Conservation (phyloP, 2,797 vertebrate genomes). For the Pteropus rufus region DNA sequence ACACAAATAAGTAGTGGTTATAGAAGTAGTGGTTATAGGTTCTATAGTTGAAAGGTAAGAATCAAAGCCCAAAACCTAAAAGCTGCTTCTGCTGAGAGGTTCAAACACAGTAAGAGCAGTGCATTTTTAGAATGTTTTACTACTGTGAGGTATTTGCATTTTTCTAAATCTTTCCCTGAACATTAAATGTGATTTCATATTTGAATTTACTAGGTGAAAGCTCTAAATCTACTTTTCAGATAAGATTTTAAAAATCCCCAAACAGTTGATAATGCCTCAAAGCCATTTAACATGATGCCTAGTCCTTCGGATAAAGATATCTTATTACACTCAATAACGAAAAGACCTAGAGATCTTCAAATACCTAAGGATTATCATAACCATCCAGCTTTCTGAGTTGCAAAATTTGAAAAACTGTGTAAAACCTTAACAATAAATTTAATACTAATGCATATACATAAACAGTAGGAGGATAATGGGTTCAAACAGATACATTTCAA, state of each 20-base stretch:
- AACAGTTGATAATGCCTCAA: conserved; percentile 41
- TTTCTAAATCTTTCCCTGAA: conserved; percentile 41
- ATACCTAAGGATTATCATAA: conserved; percentile 24
- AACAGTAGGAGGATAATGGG: neutral
- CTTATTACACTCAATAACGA: conserved; percentile 31
- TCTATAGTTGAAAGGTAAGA: neutral
- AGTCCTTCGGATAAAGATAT: conserved; percentile 32
- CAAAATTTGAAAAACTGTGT: neutral
- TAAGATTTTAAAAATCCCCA: conserved; percentile 15
- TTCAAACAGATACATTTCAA: neutral
- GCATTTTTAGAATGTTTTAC: neutral
- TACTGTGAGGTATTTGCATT: conserved; percentile 30
- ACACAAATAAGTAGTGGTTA: neutral
- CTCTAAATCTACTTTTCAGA: conserved; percentile 43
- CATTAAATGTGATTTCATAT: conserved; percentile 41
- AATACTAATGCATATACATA: neutral
- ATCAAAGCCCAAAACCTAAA: neutral
- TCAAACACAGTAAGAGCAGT: neutral
- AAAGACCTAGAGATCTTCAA: neutral
- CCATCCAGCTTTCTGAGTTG: neutral
- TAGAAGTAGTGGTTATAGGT: neutral
- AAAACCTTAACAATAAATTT: neutral
- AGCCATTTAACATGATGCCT: conserved; percentile 34
- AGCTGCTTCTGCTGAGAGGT: neutral
- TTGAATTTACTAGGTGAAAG: conserved; percentile 46